A percentile compares a stretch with the other conserved stretches of the same genome.
phyloP scores from a whole-genome alignment of 2,113 vertebrate species.

The Potamarius usumacintae region DNA sequence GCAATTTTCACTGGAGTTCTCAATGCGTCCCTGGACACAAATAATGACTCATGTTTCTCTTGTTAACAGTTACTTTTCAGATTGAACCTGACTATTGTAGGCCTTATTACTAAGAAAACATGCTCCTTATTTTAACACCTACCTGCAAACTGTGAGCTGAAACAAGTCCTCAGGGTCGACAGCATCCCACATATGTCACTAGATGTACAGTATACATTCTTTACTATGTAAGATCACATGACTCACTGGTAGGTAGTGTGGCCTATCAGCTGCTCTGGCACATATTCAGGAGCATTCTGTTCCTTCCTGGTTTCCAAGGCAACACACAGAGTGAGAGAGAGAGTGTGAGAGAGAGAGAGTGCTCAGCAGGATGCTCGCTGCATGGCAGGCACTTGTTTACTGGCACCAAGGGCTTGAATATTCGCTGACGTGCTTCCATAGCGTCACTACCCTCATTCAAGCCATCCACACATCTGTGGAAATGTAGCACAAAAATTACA shows the following conservation, averaged over 20 bases:
- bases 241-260: conserved; percentile 32
- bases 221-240: conserved; percentile 31
- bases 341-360: conserved; percentile 59
- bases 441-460: conserved; percentile 56
- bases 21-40: conserved; percentile 24
- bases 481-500: conserved; percentile 66
- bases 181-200: conserved; percentile 21
- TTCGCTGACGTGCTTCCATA: conserved; percentile 64
- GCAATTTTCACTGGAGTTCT: neutral
- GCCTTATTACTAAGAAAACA: neutral
- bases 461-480: conserved; percentile 65
- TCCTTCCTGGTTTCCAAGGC: conserved; percentile 74
- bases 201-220: neutral
- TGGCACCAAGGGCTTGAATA: conserved; percentile 66
- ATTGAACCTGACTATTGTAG: neutral
- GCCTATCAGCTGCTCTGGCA: conserved; percentile 41
- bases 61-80: conserved; percentile 24
- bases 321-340: conserved; percentile 59
- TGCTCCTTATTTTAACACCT: conserved; percentile 20
- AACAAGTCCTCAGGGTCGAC: neutral
- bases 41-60: conserved; percentile 1
- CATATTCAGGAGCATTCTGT: conserved; percentile 49
- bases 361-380: conserved; percentile 62
- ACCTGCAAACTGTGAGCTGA: neutral
- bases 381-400: conserved; percentile 72